Percentiles rank a stretch among this genome's conserved stretches.
These are phyloP conservation scores for Macropis europaea DNA, from an alignment of 2,888 invertebrate genomes.

Conservation along the genomic window DNA sequence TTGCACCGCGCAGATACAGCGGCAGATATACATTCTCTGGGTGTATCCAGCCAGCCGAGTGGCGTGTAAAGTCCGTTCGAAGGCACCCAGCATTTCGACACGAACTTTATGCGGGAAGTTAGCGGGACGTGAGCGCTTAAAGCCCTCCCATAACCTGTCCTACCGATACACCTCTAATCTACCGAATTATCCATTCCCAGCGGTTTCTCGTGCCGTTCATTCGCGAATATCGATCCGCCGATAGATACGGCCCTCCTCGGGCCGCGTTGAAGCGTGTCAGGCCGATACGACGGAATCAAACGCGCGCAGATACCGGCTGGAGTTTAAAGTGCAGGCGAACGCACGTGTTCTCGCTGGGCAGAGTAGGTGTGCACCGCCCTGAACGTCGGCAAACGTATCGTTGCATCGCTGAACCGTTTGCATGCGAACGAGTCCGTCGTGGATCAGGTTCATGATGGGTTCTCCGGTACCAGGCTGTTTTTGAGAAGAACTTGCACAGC, in stretches of 20 bases:
- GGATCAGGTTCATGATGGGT: too few relatives aligned
- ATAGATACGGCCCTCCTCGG: not conserved
- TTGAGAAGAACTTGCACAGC: too few relatives aligned
- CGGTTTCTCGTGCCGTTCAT: constrained; percentile 29
- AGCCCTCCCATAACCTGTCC: constrained; percentile 50
- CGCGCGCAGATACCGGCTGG: too few relatives aligned
- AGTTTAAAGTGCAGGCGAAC: too few relatives aligned
- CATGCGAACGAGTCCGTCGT: too few relatives aligned
- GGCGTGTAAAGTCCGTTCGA: constrained; percentile 29
- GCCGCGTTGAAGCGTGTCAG: not conserved
- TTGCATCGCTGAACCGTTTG: too few relatives aligned
- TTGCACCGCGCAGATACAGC: constrained; percentile 45
- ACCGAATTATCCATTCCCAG: constrained; percentile 53
- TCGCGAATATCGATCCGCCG: constrained; percentile 41
- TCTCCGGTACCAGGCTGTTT: too few relatives aligned
- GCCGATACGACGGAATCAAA: too few relatives aligned
- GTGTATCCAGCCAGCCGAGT: constrained; percentile 21
- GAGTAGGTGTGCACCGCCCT: too few relatives aligned
- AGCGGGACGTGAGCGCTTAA: constrained; percentile 38
- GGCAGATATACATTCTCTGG: constrained; percentile 40
- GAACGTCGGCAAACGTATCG: too few relatives aligned
- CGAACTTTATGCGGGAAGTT: constrained; percentile 37
- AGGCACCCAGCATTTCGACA: constrained; percentile 42
- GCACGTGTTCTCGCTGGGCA: too few relatives aligned
- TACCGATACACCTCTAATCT: constrained; percentile 54